Evolutionary conservation across 2,797 vertebrate species (phyloP).

Genomic region (Decapterus maruadsi): DNA sequence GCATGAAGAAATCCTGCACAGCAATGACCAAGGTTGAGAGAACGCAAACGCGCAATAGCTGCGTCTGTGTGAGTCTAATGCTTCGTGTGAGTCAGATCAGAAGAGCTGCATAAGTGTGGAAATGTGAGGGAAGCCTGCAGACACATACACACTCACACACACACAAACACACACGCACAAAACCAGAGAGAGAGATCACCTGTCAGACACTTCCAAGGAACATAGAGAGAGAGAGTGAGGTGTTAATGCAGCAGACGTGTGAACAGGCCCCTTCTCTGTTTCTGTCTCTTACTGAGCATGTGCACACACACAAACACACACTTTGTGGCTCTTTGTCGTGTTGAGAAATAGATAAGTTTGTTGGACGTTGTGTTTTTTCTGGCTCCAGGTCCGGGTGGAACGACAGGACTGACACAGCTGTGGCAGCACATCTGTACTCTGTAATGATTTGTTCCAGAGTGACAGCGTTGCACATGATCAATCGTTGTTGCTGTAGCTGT

Average conservation of each 20-base stretch:
- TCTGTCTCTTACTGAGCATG: neutral
- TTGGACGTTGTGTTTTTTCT: no score
- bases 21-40: neutral
- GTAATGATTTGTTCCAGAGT: neutral
- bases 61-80: neutral
- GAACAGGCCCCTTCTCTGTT: neutral
- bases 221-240: neutral
- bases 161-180: neutral
- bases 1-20: neutral
- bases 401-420: no score
- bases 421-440: neutral
- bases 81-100: neutral
- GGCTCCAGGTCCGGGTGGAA: no score
- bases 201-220: conserved; percentile 12
- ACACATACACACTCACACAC: neutral
- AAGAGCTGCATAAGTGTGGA: neutral
- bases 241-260: neutral
- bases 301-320: neutral
- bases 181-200: conserved; percentile 6
- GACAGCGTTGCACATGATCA: neutral
- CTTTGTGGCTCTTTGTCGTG: neutral
- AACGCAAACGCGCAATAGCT: neutral
- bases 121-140: neutral
- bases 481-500: neutral
- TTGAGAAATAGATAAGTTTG: neutral